phyloP scores from a whole-genome alignment of 2,888 invertebrate species.

The Watsonalla cultraria region DNA sequence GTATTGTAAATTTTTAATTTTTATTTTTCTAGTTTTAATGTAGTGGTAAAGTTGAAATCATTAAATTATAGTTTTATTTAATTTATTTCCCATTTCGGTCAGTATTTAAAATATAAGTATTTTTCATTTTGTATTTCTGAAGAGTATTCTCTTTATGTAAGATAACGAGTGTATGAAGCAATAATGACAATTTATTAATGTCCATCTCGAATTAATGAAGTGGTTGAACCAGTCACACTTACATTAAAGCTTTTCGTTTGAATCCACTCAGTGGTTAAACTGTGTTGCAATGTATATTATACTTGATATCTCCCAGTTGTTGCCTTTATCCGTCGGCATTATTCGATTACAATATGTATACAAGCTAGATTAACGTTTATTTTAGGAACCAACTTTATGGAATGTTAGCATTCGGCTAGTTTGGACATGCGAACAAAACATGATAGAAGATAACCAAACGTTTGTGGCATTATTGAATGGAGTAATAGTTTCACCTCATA shows the following conservation, averaged over 20 bases:
- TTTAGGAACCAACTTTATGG: conserved; percentile 40
- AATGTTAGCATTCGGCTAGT: conserved; percentile 47
- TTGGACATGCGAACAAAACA: conserved; percentile 31
- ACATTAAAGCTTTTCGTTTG: neutral
- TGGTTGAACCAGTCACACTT: too few relatives aligned
- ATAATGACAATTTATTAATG: conserved; percentile 40
- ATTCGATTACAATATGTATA: conserved; percentile 41
- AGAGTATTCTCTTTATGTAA: conserved; percentile 57
- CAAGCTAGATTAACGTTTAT: conserved; percentile 37
- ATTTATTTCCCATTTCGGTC: conserved; percentile 77
- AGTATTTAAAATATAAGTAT: conserved; percentile 77
- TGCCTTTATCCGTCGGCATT: conserved; percentile 51
- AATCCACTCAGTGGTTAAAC: neutral
- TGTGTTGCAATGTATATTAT: neutral
- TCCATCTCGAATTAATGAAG: conserved; percentile 4
- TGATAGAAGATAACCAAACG: conserved; percentile 25
- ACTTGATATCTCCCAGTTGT: conserved; percentile 23
- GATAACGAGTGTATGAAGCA: conserved; percentile 53
- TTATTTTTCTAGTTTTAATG: conserved; percentile 57
- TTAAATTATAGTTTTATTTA: conserved; percentile 61
- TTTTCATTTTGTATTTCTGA: conserved; percentile 49
- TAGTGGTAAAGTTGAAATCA: conserved; percentile 39
- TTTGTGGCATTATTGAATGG: conserved; percentile 58
- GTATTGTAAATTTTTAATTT: conserved; percentile 61
- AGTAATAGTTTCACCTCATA: conserved; percentile 60